Evolutionary conservation across 2,113 vertebrate genomes (phyloP).

Genomic region (Gnathonemus echidnorhynchus): DNA sequence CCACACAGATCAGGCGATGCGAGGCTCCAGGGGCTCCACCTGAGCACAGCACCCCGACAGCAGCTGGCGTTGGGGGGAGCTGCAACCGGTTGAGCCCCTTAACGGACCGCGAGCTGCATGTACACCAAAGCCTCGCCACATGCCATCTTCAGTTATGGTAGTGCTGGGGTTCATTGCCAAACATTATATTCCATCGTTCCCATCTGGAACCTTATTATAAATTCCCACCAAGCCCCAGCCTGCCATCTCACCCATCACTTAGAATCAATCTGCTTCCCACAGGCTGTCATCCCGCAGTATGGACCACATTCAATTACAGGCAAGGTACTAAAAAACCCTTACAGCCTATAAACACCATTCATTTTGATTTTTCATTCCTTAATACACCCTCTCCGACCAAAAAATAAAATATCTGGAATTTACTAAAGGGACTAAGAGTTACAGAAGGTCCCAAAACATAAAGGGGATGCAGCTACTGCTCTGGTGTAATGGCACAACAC

Average conservation of each 20-base stretch:
- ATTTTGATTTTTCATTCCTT: neutral
- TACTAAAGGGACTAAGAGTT: constrained; percentile 3
- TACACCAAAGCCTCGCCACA: neutral
- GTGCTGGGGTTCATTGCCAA: neutral
- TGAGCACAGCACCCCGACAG: neutral
- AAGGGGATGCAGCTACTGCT: neutral
- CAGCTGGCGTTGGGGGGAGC: neutral
- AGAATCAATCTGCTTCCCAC: neutral
- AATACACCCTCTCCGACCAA: neutral
- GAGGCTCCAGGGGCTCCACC: neutral
- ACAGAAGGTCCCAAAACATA: neutral
- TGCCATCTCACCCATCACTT: constrained; percentile 1
- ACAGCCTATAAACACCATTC: neutral
- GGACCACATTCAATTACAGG: constrained; percentile 8
- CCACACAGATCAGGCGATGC: neutral
- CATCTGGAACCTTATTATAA: neutral
- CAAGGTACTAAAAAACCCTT: neutral
- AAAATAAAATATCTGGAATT: neutral
- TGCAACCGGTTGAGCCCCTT: neutral
- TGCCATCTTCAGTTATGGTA: neutral
- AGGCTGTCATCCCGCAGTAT: neutral
- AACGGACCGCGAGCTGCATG: neutral
- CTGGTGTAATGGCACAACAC: neutral
- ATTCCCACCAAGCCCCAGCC: neutral
- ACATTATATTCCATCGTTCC: neutral